Evolutionary conservation across 2,113 vertebrate genomes (phyloP), one percentile per base, ranked within the genome.

Genomic region (Sylvia atricapilla): DNA sequence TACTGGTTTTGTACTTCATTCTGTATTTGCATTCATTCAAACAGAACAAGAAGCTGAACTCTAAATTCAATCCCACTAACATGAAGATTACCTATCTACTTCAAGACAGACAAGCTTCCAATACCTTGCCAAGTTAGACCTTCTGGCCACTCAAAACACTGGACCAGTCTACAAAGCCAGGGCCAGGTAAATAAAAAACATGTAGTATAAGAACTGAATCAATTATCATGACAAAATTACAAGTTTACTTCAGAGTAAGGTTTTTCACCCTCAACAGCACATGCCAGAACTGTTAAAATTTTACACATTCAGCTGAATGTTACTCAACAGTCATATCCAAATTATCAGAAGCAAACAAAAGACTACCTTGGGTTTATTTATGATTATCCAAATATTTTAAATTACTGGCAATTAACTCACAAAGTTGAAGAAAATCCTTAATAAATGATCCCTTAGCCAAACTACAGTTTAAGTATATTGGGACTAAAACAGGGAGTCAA

Each of bases 221-320:
- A 86, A 89, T 69, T n/a, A 93, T 44, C 82, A 53, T 76, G 84
- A 92, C 60, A 75, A 95, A 97, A 96, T 92, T 39, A 68, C 18
- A 80, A 75, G 37, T 94, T 95, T 95, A 96, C 93, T 97, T 77
- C 64, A 84, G 59, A 69, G 56, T 53, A 56, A 80, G 53, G 59
- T 21, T 84, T 50, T 53, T 28, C 30, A 44, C 9, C 13, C 43
- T 81, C 60, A 93, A 63, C 55, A 75, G 86, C 79, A 94, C 66
- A 78, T 87, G 73, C 76, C 82, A 82, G 50, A 79, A 55, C 49
- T 60, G 35, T 39, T 56, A 82, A 69, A 73, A 60, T 63, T 67
- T 82, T 87, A 72, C 47, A 63, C 53, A 67, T 95, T 84, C 43
- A 56, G 37, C 70, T 87, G 50, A 88, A 30, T 63, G 30, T 74